Percentiles rank a stretch among this genome's conserved stretches.
phyloP scores from a whole-genome alignment of 2,797 vertebrate species.

The Sphenodon punctatus region DNA sequence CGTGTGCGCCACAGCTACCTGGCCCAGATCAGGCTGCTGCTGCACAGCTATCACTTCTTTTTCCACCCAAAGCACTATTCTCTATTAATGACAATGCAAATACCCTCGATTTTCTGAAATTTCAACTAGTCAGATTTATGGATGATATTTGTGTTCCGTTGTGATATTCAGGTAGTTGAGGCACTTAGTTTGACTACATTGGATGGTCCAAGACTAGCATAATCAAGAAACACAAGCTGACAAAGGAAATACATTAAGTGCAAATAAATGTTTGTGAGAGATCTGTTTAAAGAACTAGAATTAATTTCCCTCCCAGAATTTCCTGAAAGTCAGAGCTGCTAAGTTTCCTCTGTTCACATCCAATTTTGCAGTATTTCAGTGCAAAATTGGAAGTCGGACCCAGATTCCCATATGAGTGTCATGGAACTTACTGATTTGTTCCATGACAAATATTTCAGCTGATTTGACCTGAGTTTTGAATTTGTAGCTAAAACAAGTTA shows the following conservation, averaged over 20 bases:
- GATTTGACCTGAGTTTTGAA: no score
- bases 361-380: background rate
- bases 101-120: slow-evolving; percentile 1
- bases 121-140: slow-evolving; percentile 5
- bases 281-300: background rate
- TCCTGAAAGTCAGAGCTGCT: background rate
- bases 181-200: slow-evolving; percentile 29
- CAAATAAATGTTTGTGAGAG: background rate
- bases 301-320: background rate
- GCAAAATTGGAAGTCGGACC: no score
- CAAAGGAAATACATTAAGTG: background rate
- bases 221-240: background rate
- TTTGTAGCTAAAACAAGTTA: no score
- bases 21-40: no score
- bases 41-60: no score
- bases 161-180: background rate
- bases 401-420: no score
- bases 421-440: no score
- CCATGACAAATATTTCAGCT: no score
- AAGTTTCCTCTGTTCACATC: background rate
- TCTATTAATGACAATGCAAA: slow-evolving; percentile 17
- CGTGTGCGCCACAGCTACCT: no score
- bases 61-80: no score
- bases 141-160: background rate
- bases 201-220: background rate